Evolutionary conservation across 2,113 vertebrate species (phyloP).

Genomic region (Centropus bengalensis): DNA sequence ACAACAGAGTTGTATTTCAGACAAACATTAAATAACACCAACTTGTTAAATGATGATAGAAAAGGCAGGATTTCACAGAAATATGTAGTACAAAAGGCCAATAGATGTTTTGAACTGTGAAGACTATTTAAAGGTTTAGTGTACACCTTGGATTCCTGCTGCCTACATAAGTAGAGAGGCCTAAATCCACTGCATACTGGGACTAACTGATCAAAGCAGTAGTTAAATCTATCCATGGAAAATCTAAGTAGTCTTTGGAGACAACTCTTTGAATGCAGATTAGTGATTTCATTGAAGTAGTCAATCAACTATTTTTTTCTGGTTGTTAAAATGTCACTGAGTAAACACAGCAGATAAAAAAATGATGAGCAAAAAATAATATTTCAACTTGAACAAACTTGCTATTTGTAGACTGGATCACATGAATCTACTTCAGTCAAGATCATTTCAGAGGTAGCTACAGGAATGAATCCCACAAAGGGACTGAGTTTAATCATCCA

Average conservation of each 20-base stretch:
- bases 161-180: constrained; percentile 58
- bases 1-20: constrained; percentile 38
- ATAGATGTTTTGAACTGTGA: constrained; percentile 63
- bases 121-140: constrained; percentile 63
- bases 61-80: constrained; percentile 54
- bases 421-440: constrained; percentile 78
- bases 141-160: constrained; percentile 62
- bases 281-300: constrained; percentile 71
- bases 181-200: constrained; percentile 67
- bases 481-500: constrained; percentile 88
- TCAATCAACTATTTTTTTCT: constrained; percentile 67
- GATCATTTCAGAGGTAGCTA: constrained; percentile 76
- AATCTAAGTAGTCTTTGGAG: constrained; percentile 68
- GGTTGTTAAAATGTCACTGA: constrained; percentile 76
- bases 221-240: constrained; percentile 60
- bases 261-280: constrained; percentile 70
- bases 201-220: constrained; percentile 69
- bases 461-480: constrained; percentile 84
- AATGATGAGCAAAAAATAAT: constrained; percentile 76
- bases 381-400: constrained; percentile 81
- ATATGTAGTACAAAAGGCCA: constrained; percentile 63
- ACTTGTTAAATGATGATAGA: constrained; percentile 41
- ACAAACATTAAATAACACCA: constrained; percentile 38
- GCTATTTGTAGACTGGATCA: constrained; percentile 77
- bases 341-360: constrained; percentile 72